Base-by-base conservation (phyloP, 2,797 vertebrate species). In the Poeciliopsis turneri region DNA sequence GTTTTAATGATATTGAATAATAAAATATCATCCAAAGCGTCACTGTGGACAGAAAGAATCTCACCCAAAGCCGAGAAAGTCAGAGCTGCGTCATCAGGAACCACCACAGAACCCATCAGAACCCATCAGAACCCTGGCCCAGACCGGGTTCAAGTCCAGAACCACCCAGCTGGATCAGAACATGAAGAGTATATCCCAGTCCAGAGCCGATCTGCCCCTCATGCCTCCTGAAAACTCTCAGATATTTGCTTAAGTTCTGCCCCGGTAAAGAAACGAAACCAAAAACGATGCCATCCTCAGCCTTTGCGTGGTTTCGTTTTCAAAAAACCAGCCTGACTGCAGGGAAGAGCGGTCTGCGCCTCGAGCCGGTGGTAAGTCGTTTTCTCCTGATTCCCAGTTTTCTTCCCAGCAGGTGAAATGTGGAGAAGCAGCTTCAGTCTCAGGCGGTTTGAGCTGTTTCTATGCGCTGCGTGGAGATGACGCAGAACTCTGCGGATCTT, bases 301-400 rank as follows among this genome's bases (percentile, higher is more conserved):
- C 0, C 0, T 2, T 0, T 18, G 2, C 0, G 47, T 0, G 25
- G 82, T 93, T 92, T 93, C 89, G 88, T 78, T 90, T 88, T 72
- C 1, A 0, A 71, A 36, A n/a, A 88, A 86, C 0, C 6, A 3
- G 0, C 0, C 18, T 33, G 75, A 41, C 70, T 74, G 77, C 78
- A 83, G 61, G 47, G 66, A 61, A 4, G 51, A 68, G 74, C 84
- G 49, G 45, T 78, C 53, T 68, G 20, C 47, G 28, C 41, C 68
- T 64, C 28, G 18, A 66, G 7, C 2, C 1, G 6, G 46, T 18
- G 91, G 92, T 93, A 20, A 93, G 92, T 88, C 16, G 2, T 23
- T 5, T 30, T 68, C 23, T 51, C 46, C 69, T 51, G 28, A 2
- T 23, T 51, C 1, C 20, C 4, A 2, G 13, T 2, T 51, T 36